Percentiles rank a stretch among this genome's conserved stretches.
These are phyloP conservation scores for Megaustenia siamemsis DNA, from an alignment of 2,888 invertebrate species.

Conservation along the genomic window DNA sequence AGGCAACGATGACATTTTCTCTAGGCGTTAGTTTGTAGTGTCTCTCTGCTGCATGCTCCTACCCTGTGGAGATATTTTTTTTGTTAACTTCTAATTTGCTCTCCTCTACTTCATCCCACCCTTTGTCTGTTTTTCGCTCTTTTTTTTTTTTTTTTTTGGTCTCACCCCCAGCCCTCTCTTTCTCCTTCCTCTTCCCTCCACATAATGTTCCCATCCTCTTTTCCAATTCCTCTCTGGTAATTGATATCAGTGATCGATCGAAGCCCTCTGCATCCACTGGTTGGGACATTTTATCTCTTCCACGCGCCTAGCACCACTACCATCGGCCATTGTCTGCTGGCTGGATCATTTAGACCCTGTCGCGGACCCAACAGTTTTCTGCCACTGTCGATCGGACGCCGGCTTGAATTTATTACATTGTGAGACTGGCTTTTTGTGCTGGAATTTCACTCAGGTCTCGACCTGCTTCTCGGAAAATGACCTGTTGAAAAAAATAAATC, in stretches of 20 bases:
- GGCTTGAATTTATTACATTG: background rate
- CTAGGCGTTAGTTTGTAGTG: too few species aligned
- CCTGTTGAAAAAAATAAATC: background rate
- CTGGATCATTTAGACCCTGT: slow-evolving; percentile 1
- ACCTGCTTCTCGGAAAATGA: background rate
- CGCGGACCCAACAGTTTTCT: background rate
- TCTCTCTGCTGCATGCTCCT: too few species aligned
- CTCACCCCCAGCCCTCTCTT: background rate
- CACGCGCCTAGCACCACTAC: background rate
- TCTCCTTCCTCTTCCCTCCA: background rate
- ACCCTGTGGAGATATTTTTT: background rate
- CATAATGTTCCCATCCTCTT: background rate
- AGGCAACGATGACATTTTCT: too few species aligned
- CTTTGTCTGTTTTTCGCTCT: background rate
- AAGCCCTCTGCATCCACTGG: background rate
- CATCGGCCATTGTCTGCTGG: background rate
- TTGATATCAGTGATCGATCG: background rate
- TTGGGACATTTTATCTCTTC: background rate
- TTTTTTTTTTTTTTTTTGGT: background rate
- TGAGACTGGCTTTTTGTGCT: background rate
- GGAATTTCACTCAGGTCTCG: slow-evolving; percentile 12
- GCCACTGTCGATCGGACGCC: background rate
- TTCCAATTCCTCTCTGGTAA: background rate
- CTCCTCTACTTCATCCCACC: background rate
- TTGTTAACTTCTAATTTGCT: background rate